Conservation (phyloP, 1,140 invertebrate species). For the Bombus superbus region DNA sequence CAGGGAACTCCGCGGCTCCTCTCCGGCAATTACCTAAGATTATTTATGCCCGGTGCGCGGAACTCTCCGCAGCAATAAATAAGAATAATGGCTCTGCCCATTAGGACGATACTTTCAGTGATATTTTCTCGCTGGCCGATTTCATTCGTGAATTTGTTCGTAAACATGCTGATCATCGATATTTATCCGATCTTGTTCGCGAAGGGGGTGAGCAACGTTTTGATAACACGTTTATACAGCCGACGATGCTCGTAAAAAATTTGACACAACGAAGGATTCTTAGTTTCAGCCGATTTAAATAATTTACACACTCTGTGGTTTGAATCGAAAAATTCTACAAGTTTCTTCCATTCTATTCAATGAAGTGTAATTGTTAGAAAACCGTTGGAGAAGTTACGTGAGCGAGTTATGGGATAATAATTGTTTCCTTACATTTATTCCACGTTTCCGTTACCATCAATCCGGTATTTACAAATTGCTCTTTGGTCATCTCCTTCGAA, state of each 20-base stretch:
- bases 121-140: conserved; percentile 80
- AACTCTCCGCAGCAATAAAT: conserved; percentile 78
- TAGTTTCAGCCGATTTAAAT: too few relatives aligned
- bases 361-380: too few relatives aligned
- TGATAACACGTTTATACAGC: not conserved
- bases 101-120: conserved; percentile 79
- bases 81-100: conserved; percentile 79
- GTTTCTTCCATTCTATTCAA: too few relatives aligned
- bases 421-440: too few relatives aligned
- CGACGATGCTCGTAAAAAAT: too few relatives aligned
- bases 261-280: too few relatives aligned
- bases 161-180: conserved; percentile 69
- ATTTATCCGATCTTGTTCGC: conserved; percentile 72
- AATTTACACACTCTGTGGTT: too few relatives aligned
- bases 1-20: conserved; percentile 44
- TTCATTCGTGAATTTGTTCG: conserved; percentile 77
- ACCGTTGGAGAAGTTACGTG: too few relatives aligned
- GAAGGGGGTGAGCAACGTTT: not conserved
- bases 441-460: too few relatives aligned
- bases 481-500: not conserved
- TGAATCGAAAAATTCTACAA: too few relatives aligned
- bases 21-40: conserved; percentile 78
- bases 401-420: not conserved
- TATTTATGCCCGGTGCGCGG: conserved; percentile 79
- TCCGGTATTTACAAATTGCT: too few relatives aligned